Conservation (phyloP, 2,797 vertebrate species). For the Tapera naevia region DNA sequence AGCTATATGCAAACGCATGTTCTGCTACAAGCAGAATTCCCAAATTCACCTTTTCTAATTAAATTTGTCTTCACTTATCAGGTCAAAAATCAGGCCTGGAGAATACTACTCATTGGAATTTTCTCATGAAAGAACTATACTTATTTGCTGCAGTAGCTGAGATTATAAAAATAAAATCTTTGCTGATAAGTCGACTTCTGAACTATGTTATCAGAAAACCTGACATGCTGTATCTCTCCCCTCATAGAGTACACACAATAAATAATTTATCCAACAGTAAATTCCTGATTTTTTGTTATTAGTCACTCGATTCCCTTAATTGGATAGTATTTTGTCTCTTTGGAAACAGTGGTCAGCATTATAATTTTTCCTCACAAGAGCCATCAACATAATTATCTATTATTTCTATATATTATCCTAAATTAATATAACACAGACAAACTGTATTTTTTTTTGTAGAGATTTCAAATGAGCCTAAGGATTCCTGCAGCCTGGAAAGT, state of each 20-base stretch:
- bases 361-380: not conserved
- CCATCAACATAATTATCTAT: not conserved
- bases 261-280: not conserved
- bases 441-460: not conserved
- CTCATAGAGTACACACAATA: not conserved
- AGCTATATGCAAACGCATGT: not conserved
- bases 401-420: not conserved
- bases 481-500: not conserved
- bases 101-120: slow-evolving; percentile 54
- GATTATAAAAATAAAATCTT: not conserved
- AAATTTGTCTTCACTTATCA: slow-evolving; percentile 47
- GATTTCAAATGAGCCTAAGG: not conserved
- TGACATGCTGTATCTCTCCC: not conserved
- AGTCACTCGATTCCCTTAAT: not conserved
- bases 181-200: not conserved
- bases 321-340: not conserved
- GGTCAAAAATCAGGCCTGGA: slow-evolving; percentile 28
- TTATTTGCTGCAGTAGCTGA: not conserved
- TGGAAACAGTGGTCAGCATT: not conserved
- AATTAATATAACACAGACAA: not conserved
- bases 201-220: not conserved
- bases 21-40: slow-evolving; percentile 19
- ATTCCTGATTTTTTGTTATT: not conserved
- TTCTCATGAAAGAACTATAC: slow-evolving; percentile 17
- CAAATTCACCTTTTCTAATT: slow-evolving; percentile 45